Conservation (phyloP, 1,140 invertebrate species). For the Ridgeia piscesae region DNA sequence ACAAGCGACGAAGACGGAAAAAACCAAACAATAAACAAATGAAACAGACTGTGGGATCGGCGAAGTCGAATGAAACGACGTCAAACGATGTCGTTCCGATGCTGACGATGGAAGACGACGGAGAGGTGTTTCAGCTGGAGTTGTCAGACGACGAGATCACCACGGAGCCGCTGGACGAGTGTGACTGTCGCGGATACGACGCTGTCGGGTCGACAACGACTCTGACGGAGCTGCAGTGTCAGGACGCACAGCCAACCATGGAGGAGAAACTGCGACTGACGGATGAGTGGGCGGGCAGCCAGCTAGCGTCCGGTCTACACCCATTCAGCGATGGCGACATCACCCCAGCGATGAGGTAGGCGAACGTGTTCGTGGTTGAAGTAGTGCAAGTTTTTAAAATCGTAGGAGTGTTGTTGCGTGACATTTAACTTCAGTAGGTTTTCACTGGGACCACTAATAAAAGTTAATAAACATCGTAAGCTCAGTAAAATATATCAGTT, state of each 20-base stretch:
- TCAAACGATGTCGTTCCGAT: not conserved
- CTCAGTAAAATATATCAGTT: no score
- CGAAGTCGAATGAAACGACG: not conserved
- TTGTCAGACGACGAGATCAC: slow-evolving; percentile 13
- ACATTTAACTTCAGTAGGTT: no score
- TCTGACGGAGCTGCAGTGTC: not conserved
- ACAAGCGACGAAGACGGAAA: not conserved
- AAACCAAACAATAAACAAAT: not conserved
- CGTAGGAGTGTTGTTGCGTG: no score
- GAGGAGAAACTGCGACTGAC: not conserved
- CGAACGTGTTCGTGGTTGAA: not conserved
- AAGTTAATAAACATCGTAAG: no score
- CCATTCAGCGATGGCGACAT: slow-evolving; percentile 92
- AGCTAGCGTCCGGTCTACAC: slow-evolving; percentile 66
- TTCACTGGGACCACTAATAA: no score
- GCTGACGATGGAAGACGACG: not conserved
- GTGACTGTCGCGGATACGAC: not conserved
- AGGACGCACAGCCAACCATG: not conserved
- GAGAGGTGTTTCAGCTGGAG: slow-evolving; percentile 20
- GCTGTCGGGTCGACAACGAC: not conserved
- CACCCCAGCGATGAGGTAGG: slow-evolving; percentile 66
- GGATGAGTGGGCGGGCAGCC: slow-evolving; percentile 43
- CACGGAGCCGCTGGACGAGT: not conserved
- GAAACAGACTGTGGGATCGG: not conserved
- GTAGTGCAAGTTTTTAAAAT: not conserved